These are phyloP conservation scores for Helarctos malayanus DNA, from an alignment of 2,797 vertebrate genomes.

Conservation along the genomic window DNA sequence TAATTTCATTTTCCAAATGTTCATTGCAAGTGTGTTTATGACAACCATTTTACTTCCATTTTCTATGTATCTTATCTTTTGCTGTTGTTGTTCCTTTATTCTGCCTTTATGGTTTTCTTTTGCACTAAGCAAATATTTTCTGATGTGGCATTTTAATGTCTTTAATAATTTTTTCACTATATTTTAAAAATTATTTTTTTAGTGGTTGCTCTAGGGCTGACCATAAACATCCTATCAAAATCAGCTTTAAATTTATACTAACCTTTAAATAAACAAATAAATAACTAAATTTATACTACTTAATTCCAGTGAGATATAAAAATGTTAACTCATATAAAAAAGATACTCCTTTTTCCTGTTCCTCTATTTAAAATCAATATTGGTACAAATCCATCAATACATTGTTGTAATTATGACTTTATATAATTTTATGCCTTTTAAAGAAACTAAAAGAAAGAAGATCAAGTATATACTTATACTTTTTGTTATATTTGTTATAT, in stretches of 20 bases:
- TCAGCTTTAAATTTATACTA: background rate
- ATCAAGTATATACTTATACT: background rate
- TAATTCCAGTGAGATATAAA: background rate
- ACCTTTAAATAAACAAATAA: background rate
- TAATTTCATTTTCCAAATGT: constrained; percentile 42
- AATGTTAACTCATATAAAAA: background rate
- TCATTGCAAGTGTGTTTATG: background rate
- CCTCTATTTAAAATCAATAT: background rate
- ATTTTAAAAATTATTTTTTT: background rate
- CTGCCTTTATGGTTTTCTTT: background rate
- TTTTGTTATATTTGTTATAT: background rate
- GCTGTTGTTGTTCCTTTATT: background rate
- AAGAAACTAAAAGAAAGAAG: background rate
- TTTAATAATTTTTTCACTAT: constrained; percentile 11
- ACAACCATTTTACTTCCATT: background rate
- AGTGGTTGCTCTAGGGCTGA: background rate
- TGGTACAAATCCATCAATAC: background rate
- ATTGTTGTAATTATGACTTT: background rate
- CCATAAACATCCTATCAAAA: background rate
- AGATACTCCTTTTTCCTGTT: background rate
- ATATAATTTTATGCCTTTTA: background rate
- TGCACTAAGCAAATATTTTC: background rate
- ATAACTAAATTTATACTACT: background rate
- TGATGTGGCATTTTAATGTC: constrained; percentile 10
- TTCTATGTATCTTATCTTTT: background rate